Base-by-base conservation (phyloP, 2,888 invertebrate species). In the Pandemis cinnamomeana region DNA sequence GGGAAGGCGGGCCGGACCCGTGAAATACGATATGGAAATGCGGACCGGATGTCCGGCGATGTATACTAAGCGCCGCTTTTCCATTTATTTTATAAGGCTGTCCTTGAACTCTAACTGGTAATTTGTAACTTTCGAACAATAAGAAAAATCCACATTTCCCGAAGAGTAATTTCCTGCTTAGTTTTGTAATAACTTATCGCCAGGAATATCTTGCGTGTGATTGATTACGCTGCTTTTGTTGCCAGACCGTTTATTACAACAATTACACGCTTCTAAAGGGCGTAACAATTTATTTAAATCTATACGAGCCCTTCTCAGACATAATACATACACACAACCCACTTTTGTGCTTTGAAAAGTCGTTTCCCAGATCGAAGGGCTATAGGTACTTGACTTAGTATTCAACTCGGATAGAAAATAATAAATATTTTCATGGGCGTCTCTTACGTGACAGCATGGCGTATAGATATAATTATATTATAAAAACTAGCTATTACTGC, bases 41-140 rank as follows among this genome's bases (percentile, higher is more conserved):
- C 83, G 84, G 85, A 81, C 85, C 91, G 92, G 91, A 92, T 78
- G 63, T 90, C 89, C 91, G 91, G 82, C 82, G 78, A 81, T 84
- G 83, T 87, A 84, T 84, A 77, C 81, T 82, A 83, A 87, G 81
- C 78, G 72, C 80, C 78, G 78, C 81, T 79, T 80, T 81, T 83
- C 81, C 79, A 74, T 67, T 71, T 81, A 79, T 82, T 84, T 79
- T 81, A 81, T 78, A 81, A 79, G 78, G 53, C 75, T 58, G 78
- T 77, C 91, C 89, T 87, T 91, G 89, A 87, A 86, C 83, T 79
- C 80, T 78, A 71, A 61, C 61, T 27, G 27, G 62, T 80, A 81
- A 75, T 78, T 76, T 77, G 75, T 79, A 58, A 62, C 74, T 78
- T 77, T 76, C 74, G 75, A 76, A 78, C 77, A 78, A 76, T 75